Evolutionary conservation across 2,888 invertebrate species (phyloP), one percentile per base, ranked within the genome.

Genomic region (Boloria euphrosyne): DNA sequence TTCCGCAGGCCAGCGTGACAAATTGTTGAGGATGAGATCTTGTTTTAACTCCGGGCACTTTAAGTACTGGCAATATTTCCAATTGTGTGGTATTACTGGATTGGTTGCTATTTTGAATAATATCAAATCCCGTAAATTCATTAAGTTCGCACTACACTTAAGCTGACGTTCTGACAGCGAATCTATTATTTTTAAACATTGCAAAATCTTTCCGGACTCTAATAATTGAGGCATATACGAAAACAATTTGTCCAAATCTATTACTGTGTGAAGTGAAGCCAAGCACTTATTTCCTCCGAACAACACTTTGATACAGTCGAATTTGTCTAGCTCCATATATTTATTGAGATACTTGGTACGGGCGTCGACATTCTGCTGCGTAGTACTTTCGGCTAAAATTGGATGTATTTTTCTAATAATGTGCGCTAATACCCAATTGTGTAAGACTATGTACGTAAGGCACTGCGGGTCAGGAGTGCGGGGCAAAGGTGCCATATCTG

Each of bases 381-480:
- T 82, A 61, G 81, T 86, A 62, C 83, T 86, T 60, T 92, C 92
- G 50, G 92, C 91, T 5, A 91, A 86, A 6, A 94, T 87, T 0
- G 93, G 90, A 74, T 95, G 93, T 70, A 95, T 93, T 78, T 94
- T 93, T 75, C 93, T 94, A 31, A 95, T 91, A n/a, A 95, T 91
- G 76, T 95, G 94, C 0, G 95, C 95, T 52, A 95, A 78, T 0
- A 95, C 88, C 95, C 95, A 95, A 75, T 95, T 95, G 71, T 95
- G 93, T 53, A 93, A 88, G 62, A 94, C 93, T 2, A 95, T 89
- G 75, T 95, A 95, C 3, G 93, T 93, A 18, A 95, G 85, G 61
- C 94, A 91, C 66, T 92, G 93, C 1, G 90, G 86, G 61, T 91
- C 93, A 0, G 94, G 93, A 17, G 87, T 77, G 0, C 85, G 83